A percentile compares a stretch with the other conserved stretches of the same genome.
phyloP scores from a whole-genome alignment of 2,113 vertebrate species.

The Phyllostomus hastatus region DNA sequence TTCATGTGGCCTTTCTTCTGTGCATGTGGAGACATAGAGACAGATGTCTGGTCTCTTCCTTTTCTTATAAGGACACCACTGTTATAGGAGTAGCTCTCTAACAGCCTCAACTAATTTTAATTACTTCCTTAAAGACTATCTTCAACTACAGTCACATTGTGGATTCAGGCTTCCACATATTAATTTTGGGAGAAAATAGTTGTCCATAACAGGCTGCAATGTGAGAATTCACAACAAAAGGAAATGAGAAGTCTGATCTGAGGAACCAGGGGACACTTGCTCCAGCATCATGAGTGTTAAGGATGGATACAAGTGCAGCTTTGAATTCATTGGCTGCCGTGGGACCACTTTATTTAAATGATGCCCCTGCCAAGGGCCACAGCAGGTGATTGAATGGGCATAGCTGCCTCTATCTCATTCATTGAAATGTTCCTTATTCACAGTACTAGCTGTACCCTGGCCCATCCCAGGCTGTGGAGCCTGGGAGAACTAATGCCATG shows the following conservation, averaged over 20 bases:
- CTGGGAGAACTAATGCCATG: not conserved
- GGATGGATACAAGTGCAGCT: too few species aligned
- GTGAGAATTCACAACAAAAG: not conserved
- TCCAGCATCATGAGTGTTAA: not conserved
- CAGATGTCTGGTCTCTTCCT: not conserved
- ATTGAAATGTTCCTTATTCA: not conserved
- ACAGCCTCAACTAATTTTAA: not conserved
- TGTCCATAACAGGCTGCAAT: not conserved
- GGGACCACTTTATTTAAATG: not conserved
- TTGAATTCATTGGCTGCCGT: accelerated
- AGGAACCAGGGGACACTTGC: not conserved
- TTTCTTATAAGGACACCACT: not conserved
- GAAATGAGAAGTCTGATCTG: not conserved
- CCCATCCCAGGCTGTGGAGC: not conserved
- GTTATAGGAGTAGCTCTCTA: not conserved
- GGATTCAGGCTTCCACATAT: not conserved
- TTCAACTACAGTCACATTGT: not conserved
- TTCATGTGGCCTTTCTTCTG: not conserved
- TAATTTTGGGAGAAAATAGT: not conserved
- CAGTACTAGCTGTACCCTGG: not conserved
- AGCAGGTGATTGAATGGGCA: not conserved
- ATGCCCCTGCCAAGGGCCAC: not conserved
- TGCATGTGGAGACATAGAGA: not conserved
- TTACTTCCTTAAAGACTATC: not conserved
- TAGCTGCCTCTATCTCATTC: not conserved